phyloP scores from a whole-genome alignment of 2,113 vertebrate species.

The Enhydra lutris region DNA sequence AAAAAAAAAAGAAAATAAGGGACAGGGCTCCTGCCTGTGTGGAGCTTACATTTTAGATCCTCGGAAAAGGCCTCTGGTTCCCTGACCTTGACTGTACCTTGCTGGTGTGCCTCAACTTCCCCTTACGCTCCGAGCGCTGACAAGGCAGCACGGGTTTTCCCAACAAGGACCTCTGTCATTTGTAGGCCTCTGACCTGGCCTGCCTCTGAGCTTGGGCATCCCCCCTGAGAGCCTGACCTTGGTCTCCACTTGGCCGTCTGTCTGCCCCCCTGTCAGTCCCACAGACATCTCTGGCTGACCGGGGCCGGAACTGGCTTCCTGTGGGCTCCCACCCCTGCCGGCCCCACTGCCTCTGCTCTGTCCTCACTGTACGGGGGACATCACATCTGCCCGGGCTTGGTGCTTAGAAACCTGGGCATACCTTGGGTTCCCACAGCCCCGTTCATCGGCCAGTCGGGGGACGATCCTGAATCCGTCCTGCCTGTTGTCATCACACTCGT shows the following conservation, averaged over 20 bases:
- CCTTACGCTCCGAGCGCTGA: not conserved
- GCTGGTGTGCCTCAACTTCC: not conserved
- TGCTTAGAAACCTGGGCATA: not conserved
- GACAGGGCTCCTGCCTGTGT: not conserved
- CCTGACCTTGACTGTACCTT: not conserved
- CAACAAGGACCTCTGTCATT: not conserved
- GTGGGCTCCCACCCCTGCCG: not conserved
- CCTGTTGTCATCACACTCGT: not conserved
- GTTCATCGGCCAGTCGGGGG: not conserved
- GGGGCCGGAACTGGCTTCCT: not conserved
- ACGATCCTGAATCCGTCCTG: not conserved
- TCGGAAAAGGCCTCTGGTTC: not conserved
- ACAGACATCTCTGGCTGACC: rapidly evolving
- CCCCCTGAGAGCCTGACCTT: too few species aligned
- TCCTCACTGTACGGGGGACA: not conserved
- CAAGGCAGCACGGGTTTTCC: not conserved
- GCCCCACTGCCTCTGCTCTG: not conserved
- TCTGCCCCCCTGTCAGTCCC: too few species aligned
- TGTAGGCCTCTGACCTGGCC: rapidly evolving
- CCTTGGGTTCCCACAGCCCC: not conserved
- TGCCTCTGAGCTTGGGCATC: not conserved
- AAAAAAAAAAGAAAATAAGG: not conserved
- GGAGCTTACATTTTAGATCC: not conserved
- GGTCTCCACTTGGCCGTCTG: not conserved
- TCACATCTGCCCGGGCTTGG: not conserved